phyloP scores from a whole-genome alignment of 2,888 invertebrate species.

The Carcina quercana region DNA sequence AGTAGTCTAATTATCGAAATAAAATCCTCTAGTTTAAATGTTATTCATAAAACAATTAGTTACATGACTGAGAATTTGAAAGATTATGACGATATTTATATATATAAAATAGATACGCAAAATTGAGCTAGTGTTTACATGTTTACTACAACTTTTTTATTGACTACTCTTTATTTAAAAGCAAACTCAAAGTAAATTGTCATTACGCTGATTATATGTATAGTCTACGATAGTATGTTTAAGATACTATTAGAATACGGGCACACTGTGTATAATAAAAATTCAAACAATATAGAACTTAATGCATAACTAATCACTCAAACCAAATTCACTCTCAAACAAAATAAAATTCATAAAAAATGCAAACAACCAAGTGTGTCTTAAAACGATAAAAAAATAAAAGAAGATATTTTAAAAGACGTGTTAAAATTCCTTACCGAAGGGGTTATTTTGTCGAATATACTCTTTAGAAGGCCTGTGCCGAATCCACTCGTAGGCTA shows the following conservation, averaged over 20 bases:
- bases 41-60: not conserved
- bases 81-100: too few relatives aligned
- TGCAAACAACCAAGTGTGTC: constrained; percentile 51
- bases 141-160: constrained; percentile 49
- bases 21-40: not conserved
- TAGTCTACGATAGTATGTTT: constrained; percentile 53
- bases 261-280: constrained; percentile 61
- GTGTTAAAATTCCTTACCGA: constrained; percentile 76
- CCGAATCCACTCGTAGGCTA: constrained; percentile 75
- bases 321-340: constrained; percentile 51
- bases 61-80: not conserved
- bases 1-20: not conserved
- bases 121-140: constrained; percentile 44
- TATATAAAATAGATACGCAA: constrained; percentile 37
- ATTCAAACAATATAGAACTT: constrained; percentile 34
- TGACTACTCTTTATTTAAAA: constrained; percentile 60
- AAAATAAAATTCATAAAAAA: constrained; percentile 42
- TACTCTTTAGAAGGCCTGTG: constrained; percentile 76
- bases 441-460: constrained; percentile 77
- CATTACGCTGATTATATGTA: constrained; percentile 55
- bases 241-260: constrained; percentile 59
- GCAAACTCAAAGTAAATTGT: constrained; percentile 64
- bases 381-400: constrained; percentile 51
- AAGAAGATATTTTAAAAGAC: constrained; percentile 57
- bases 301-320: constrained; percentile 53